phyloP scores from a whole-genome alignment of 1,140 invertebrate genomes.

The Drosophila sechellia region DNA sequence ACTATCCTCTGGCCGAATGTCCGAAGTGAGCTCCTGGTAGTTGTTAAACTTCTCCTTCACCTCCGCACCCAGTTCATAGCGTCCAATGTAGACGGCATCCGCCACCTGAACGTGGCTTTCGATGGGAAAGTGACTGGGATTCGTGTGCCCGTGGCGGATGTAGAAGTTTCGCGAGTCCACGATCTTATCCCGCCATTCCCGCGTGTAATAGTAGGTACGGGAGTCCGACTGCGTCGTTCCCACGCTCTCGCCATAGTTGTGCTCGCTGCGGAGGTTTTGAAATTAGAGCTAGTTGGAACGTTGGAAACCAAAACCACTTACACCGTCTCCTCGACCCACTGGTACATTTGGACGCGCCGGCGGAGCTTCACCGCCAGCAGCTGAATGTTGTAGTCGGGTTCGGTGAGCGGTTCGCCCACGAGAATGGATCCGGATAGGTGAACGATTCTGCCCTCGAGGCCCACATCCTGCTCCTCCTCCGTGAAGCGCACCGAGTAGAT shows the following conservation, averaged over 20 bases:
- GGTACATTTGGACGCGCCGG: constrained; percentile 94
- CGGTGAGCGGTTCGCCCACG: constrained; percentile 92
- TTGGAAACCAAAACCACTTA: constrained; percentile 21
- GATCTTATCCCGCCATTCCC: constrained; percentile 93
- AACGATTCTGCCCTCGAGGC: constrained; percentile 90
- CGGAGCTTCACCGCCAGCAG: constrained; percentile 90
- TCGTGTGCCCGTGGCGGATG: constrained; percentile 90
- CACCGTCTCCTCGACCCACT: constrained; percentile 93
- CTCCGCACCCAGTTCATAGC: constrained; percentile 86
- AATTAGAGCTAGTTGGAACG: neutral
- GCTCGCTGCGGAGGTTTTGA: constrained; percentile 48
- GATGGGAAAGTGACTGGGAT: constrained; percentile 89
- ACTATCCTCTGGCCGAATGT: constrained; percentile 91
- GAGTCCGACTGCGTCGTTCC: constrained; percentile 77
- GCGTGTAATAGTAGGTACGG: constrained; percentile 90
- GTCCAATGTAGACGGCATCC: constrained; percentile 87
- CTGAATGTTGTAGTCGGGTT: constrained; percentile 91
- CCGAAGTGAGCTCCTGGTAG: constrained; percentile 92
- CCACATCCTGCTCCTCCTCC: constrained; percentile 85
- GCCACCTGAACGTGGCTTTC: constrained; percentile 87
- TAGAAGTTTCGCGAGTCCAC: constrained; percentile 91
- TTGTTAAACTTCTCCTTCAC: constrained; percentile 91
- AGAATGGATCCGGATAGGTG: constrained; percentile 90
- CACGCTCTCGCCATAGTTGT: constrained; percentile 79
- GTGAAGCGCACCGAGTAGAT: constrained; percentile 86